A percentile compares a stretch with the other conserved stretches of the same genome.
Evolutionary conservation across 2,797 vertebrate species (phyloP).

Genomic region (Gallinago stenura): DNA sequence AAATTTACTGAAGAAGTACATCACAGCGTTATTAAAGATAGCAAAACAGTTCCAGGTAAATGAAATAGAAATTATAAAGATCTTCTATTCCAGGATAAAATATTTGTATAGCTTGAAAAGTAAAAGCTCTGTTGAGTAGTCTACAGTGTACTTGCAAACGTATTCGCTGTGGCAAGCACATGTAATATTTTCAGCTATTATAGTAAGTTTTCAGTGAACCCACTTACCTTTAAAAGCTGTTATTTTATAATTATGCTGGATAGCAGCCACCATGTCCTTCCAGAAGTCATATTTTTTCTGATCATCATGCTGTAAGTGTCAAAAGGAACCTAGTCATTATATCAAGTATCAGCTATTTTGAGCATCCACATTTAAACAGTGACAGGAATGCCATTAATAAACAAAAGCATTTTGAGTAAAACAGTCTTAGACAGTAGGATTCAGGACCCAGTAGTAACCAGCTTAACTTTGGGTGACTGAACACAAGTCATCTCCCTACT

Average conservation of each 20-base stretch:
- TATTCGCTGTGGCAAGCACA: neutral
- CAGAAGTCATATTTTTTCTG: slow-evolving; percentile 92
- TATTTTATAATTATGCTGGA: slow-evolving; percentile 97
- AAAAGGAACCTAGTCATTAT: slow-evolving; percentile 40
- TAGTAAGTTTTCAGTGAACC: neutral
- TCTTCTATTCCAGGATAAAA: neutral
- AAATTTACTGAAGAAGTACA: neutral
- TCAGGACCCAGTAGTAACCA: neutral
- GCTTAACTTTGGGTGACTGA: neutral
- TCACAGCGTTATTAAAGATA: neutral
- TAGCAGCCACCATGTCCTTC: slow-evolving; percentile 93
- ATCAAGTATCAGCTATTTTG: neutral
- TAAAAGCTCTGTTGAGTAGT: neutral
- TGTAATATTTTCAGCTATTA: neutral
- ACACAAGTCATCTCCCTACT: neutral
- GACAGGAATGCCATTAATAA: neutral
- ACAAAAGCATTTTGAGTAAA: neutral
- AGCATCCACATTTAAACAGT: neutral
- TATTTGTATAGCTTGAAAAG: neutral
- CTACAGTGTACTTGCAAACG: neutral
- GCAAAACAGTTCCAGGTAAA: neutral
- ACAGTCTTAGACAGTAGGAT: neutral
- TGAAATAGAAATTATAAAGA: neutral
- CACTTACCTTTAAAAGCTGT: slow-evolving; percentile 94
- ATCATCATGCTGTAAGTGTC: slow-evolving; percentile 82